Base-by-base conservation (phyloP, 2,888 invertebrate genomes). In the Ctena decussata region DNA sequence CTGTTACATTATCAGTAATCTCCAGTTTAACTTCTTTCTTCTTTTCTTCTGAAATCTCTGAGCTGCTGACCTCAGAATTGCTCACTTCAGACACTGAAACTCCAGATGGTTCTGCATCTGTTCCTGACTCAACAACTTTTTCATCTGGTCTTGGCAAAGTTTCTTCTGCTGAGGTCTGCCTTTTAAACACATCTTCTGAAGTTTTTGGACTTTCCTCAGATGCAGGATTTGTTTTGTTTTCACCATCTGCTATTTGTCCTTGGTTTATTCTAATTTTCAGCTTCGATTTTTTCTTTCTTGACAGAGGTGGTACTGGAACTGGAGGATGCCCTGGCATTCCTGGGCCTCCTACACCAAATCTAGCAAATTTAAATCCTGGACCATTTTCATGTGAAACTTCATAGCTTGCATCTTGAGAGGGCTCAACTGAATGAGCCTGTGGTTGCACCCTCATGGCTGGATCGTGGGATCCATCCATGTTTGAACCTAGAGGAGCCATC, bases 251-350 rank as follows among this genome's bases (percentile, higher is more conserved):
- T 5, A 27, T 27, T 57, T 57, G 1, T 6, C n/a, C 57, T 21
- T 65, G 65, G 35, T 21, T 21, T 1, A 65, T 65, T 21, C n/a
- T 35, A 35, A 44, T 24, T 41, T 80, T 74, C 35, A 44, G 8
- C 46, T 49, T 77, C 60, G 15, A n/a, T 65, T 27, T 46, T 39
- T 44, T 30, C 32, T 35, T 53, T 18, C 2, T 5, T 27, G 5
- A 1, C 27, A 24, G 3, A 5, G 27, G 65, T 1, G 18, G 1
- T 18, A 12, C 6, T 35, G 15, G 35, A 30, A 77, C 37, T 21
- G 35, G 12, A 11, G 85, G 81, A 79, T 77, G 81, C 0, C 81
- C 85, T 41, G 84, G 84, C 27, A 85, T 75, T 18, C 80, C 84
- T 11, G 85, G 85, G 46, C 78, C 85, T 12, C 73, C 75, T 32